These are phyloP conservation scores for Sarcophaga rosellei DNA, from an alignment of 2,888 invertebrate genomes.

Conservation along the genomic window DNA sequence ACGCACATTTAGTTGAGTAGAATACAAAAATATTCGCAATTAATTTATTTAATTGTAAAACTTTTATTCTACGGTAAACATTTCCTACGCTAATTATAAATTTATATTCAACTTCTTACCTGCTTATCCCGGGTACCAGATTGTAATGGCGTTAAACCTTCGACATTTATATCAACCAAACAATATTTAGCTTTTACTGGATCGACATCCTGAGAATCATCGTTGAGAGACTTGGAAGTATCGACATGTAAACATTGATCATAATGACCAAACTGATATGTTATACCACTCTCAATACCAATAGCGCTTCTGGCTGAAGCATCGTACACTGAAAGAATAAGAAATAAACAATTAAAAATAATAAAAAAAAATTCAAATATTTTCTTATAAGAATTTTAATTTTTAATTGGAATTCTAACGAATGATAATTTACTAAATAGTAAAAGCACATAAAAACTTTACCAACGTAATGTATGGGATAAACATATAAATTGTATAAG, in stretches of 20 bases:
- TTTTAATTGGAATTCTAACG: background rate
- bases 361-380: background rate
- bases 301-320: conserved; percentile 87
- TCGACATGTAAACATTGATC: conserved; percentile 86
- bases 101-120: conserved; percentile 68
- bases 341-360: conserved; percentile 16
- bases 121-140: conserved; percentile 70
- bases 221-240: conserved; percentile 63
- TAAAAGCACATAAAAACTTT: background rate
- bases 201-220: background rate
- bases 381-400: background rate
- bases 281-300: conserved; percentile 86
- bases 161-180: conserved; percentile 83
- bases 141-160: conserved; percentile 71
- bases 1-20: too few species aligned
- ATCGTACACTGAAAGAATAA: conserved; percentile 85
- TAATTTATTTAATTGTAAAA: too few species aligned
- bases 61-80: too few species aligned
- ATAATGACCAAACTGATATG: conserved; percentile 88
- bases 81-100: background rate
- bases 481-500: background rate
- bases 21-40: too few species aligned
- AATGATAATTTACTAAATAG: background rate
- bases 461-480: background rate
- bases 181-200: conserved; percentile 84